Base-by-base conservation (phyloP, 2,797 vertebrate species). In the Falco berigora region DNA sequence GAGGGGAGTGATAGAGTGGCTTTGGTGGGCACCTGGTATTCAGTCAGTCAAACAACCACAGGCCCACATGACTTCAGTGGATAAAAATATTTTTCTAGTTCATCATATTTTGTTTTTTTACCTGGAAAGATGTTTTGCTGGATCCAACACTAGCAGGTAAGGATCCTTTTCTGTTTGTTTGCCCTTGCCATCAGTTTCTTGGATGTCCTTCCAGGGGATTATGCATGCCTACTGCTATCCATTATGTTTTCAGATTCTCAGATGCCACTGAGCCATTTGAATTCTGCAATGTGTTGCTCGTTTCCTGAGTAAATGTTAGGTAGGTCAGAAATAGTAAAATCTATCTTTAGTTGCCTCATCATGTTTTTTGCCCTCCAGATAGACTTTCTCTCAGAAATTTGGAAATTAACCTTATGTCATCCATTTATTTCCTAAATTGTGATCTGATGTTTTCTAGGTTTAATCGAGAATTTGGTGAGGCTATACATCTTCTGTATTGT, bases 181-280 rank as follows among this genome's bases (percentile, higher is more conserved):
- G 83, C 59, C 92, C 59, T 92, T 94, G 77, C 11, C 80, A 82
- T 34, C 44, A 49, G 69, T 46, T 90, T 93, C 77, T 95, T 88
- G 80, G 94, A 94, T 85, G 92, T 42, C 77, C 91, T 97, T 96
- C 88, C 94, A 89, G 83, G 55, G 63, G 42, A 96, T 92, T 96
- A 91, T 90, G 86, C 64, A 85, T 71, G 52, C 93, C 93, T 93
- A 93, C 86, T 96, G 95, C 22, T 94, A 91, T 27, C 67, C 90
- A 71, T 94, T 94, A 95, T 93, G 77, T 93, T 95, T 95, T 92
- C 90, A 76, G 86, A 91, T 86, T 91, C 90, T 67, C 94, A 94
- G 88, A 93, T 91, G 94, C 47, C 63, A 91, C 63, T 78, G 88
- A 96, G 90, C 63, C 80, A 90, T 80, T 56, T 92, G 80, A 94